A percentile compares a stretch with the other conserved stretches of the same genome.
These are phyloP conservation scores for Polypterus senegalus DNA, from an alignment of 2,113 vertebrate species.

Conservation along the genomic window DNA sequence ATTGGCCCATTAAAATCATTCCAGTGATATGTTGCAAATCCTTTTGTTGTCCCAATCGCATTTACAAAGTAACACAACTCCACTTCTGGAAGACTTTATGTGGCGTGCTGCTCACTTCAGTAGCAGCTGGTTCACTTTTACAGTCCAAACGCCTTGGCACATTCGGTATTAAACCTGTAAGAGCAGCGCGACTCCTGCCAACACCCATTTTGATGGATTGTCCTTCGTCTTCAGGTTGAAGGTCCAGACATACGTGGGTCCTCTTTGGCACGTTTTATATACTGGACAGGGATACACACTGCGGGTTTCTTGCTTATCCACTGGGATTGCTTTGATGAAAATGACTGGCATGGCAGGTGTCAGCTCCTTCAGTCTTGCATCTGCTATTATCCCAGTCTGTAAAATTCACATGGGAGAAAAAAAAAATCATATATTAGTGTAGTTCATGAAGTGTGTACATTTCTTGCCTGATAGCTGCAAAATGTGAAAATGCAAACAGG, in stretches of 20 bases:
- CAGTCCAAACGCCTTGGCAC: not conserved
- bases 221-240: slow-evolving; percentile 88
- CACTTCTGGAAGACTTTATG: no score
- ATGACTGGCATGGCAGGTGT: slow-evolving; percentile 72
- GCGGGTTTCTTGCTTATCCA: slow-evolving; percentile 64
- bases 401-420: slow-evolving; percentile 14
- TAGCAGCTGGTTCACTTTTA: not conserved
- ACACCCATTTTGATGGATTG: slow-evolving; percentile 76
- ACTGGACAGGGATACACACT: slow-evolving; percentile 71
- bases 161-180: slow-evolving; percentile 54
- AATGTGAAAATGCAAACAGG: not conserved
- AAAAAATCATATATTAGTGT: not conserved
- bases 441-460: not conserved
- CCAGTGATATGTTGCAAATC: no score
- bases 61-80: no score
- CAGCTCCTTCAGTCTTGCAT: slow-evolving; percentile 78
- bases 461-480: not conserved
- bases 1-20: no score
- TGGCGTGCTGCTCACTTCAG: no score
- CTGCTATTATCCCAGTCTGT: slow-evolving; percentile 62
- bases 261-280: slow-evolving; percentile 80
- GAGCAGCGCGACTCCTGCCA: slow-evolving; percentile 80
- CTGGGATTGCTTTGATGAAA: slow-evolving; percentile 72
- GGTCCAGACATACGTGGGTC: slow-evolving; percentile 84
- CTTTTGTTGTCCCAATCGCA: no score